A percentile compares a stretch with the other conserved stretches of the same genome.
These are phyloP conservation scores for Cerastis leucographa DNA, from an alignment of 2,888 invertebrate species.

Conservation along the genomic window DNA sequence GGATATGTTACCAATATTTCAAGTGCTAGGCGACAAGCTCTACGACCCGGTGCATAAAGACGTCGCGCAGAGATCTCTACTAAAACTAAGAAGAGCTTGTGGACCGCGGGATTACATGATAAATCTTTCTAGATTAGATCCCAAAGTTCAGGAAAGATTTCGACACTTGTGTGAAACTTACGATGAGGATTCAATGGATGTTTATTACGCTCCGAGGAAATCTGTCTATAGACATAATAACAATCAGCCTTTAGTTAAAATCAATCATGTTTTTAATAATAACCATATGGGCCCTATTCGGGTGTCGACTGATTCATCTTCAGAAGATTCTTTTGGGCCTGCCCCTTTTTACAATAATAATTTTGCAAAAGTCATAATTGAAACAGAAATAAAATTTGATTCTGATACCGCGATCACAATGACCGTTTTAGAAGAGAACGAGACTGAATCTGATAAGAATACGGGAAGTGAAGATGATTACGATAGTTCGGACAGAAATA, in stretches of 20 bases:
- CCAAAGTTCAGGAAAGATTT: conserved; percentile 89
- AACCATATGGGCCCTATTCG: conserved; percentile 77
- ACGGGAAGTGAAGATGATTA: conserved; percentile 87
- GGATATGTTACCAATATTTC: conserved; percentile 88
- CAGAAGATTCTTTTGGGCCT: conserved; percentile 91
- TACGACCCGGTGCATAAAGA: conserved; percentile 91
- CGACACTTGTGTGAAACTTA: conserved; percentile 84
- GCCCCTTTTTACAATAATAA: conserved; percentile 82
- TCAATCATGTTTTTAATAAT: conserved; percentile 82
- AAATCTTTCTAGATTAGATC: conserved; percentile 85
- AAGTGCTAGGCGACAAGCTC: conserved; percentile 90
- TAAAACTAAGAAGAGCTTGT: conserved; percentile 93
- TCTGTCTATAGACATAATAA: conserved; percentile 73
- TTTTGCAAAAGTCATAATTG: conserved; percentile 93
- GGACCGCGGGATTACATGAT: conserved; percentile 92
- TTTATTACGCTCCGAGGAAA: conserved; percentile 86
- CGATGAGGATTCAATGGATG: conserved; percentile 87
- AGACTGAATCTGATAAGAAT: conserved; percentile 86
- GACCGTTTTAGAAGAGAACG: conserved; percentile 94
- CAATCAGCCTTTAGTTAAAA: conserved; percentile 80
- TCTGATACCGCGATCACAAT: conserved; percentile 95
- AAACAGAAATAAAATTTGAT: conserved; percentile 95
- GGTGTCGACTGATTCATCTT: conserved; percentile 88
- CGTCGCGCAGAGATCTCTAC: conserved; percentile 93
- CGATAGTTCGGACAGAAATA: conserved; percentile 86